Conservation (phyloP, 2,113 vertebrate species). For the Heterotilapia buettikoferi region DNA sequence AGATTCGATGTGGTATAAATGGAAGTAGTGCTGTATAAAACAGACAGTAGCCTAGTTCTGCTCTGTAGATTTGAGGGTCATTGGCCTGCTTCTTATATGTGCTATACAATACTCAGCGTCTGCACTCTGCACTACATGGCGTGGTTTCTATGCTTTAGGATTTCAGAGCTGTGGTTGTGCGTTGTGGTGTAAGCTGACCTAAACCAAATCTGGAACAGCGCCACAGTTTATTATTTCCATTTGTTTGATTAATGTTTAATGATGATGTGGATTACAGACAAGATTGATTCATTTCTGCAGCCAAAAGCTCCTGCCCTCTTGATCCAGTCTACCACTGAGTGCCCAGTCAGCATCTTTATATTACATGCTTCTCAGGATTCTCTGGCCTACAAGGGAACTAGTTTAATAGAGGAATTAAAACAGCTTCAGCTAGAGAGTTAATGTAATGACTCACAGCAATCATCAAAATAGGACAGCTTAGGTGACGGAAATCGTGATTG, state of each 20-base stretch:
- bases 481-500: neutral
- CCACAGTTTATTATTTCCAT: conserved; percentile 19
- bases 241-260: conserved; percentile 41
- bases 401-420: conserved; percentile 34
- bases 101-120: neutral
- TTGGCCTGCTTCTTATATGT: neutral
- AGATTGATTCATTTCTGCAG: conserved; percentile 10
- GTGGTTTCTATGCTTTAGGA: neutral
- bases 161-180: neutral
- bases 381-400: neutral
- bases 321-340: neutral
- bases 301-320: neutral
- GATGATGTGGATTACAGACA: neutral
- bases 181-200: neutral
- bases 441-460: conserved; percentile 45
- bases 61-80: neutral
- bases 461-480: neutral
- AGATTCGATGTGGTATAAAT: neutral
- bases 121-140: neutral
- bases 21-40: neutral
- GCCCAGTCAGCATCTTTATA: conserved; percentile 32
- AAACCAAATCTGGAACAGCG: neutral
- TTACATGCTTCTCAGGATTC: conserved; percentile 17
- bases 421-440: conserved; percentile 21
- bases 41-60: neutral